phyloP scores from a whole-genome alignment of 2,797 vertebrate species.

The Dendrocincla fuliginosa region DNA sequence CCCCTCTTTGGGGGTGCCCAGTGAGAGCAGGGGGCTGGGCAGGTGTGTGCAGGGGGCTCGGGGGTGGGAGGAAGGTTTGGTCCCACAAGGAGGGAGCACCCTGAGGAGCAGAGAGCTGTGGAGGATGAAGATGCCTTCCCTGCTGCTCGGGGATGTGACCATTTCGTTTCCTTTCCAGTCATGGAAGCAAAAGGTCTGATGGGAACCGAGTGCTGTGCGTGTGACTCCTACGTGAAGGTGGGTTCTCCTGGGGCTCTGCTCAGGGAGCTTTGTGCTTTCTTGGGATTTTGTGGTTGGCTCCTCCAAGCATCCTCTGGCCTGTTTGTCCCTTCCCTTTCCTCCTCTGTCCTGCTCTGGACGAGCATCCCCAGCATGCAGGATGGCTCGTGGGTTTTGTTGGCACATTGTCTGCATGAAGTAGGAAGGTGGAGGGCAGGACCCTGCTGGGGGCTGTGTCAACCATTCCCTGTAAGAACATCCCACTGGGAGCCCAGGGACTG shows the following conservation, averaged over 20 bases:
- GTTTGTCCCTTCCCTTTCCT: neutral
- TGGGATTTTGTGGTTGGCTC: neutral
- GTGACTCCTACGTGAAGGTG: constrained; percentile 89
- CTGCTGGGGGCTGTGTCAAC: neutral
- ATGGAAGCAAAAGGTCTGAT: constrained; percentile 85
- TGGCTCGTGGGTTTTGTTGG: neutral
- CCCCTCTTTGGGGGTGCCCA: neutral
- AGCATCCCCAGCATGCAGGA: neutral
- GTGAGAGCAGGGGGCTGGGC: neutral
- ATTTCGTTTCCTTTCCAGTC: constrained; percentile 75
- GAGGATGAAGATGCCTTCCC: neutral
- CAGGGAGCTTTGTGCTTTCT: neutral
- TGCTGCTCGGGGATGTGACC: neutral
- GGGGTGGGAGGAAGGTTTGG: neutral
- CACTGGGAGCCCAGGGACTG: neutral
- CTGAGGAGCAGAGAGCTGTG: rapidly evolving
- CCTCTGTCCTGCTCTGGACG: neutral
- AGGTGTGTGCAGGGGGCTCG: neutral
- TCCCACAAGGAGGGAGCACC: neutral
- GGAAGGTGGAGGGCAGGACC: neutral
- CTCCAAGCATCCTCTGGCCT: neutral
- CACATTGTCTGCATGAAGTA: rapidly evolving
- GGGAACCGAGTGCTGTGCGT: constrained; percentile 64
- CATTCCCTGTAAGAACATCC: neutral
- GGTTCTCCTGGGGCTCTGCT: neutral